phyloP scores from a whole-genome alignment of 2,888 invertebrate genomes.

The Ethmia dodecea region DNA sequence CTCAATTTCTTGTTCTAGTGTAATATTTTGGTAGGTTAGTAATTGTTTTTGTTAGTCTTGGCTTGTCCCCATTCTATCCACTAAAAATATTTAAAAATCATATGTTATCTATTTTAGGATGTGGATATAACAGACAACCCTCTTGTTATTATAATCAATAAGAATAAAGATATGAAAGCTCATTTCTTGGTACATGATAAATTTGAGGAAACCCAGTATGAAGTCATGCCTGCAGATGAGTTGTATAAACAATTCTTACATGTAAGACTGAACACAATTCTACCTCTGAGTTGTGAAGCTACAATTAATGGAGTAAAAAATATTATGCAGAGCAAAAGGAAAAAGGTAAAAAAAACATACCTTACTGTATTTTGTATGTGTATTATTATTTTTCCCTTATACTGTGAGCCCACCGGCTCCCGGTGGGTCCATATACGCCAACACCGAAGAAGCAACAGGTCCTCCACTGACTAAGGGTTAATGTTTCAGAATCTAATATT shows the following conservation, averaged over 20 bases:
- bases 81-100: too few species aligned
- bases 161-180: constrained; percentile 75
- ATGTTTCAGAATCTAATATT: too few species aligned
- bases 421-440: too few species aligned
- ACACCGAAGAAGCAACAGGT: too few species aligned
- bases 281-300: constrained; percentile 81
- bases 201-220: constrained; percentile 81
- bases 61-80: too few species aligned
- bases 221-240: constrained; percentile 79
- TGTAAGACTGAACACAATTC: constrained; percentile 80
- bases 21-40: too few species aligned
- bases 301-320: constrained; percentile 78
- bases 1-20: too few species aligned
- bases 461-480: too few species aligned
- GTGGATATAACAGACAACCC: constrained; percentile 90
- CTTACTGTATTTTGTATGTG: too few species aligned
- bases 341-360: constrained; percentile 80
- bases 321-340: constrained; percentile 80
- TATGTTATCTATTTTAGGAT: constrained; percentile 73
- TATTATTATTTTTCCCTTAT: too few species aligned
- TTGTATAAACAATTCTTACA: constrained; percentile 84
- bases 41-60: too few species aligned
- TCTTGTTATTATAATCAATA: constrained; percentile 78
- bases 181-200: constrained; percentile 85
- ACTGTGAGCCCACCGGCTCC: too few species aligned